Evolutionary conservation across 2,113 vertebrate species (phyloP), one percentile per base, ranked within the genome.

Genomic region (Dasyprocta punctata): DNA sequence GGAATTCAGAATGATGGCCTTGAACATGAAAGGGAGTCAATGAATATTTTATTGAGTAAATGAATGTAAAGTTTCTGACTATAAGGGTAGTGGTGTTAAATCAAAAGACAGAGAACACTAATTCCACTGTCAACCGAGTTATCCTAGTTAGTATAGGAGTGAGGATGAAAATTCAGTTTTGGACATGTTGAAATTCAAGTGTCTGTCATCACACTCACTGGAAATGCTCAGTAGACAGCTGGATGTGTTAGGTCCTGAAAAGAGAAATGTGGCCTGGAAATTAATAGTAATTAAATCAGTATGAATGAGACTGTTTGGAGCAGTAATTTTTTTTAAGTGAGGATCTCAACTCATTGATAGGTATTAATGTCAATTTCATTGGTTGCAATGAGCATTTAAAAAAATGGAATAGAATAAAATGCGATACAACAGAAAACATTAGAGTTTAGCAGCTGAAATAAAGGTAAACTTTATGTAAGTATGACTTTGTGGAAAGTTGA

Each of bases 1-100:
- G 28, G 80, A 84, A 77, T 90, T 44, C n/a, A 75, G 80, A 85
- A 77, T 56, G 47, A 77, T 38, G 52, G 4, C 47, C 58, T 52
- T 49, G 44, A 83, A 83, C 26, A 73, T 13, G 60, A 52, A 33
- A 89, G 61, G 38, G 41, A 83, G 67, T 69, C 67, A 69, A 19
- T 69, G 65, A 69, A 69, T n/a, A 69, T 36, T 69, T 69, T 69
- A 13, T 69, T 89, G 87, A 94, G 63, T 22, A 90, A 92, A 85
- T 56, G 28, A 90, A 65, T 77, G 28, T 36, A 73, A 89, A 63
- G 28, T 65, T 36, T 73, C 44, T 90, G n/a, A 16, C 47, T 85
- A 36, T 36, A 73, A 89, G 83, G 86, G 71, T 41, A 83, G 44
- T 83, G 54, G 44, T 75, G 44, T 13, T 83, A 83, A 83, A 56